Evolutionary conservation across 1,140 invertebrate genomes (phyloP), one percentile per base, ranked within the genome.

Genomic region (Acromyrmex heyeri): DNA sequence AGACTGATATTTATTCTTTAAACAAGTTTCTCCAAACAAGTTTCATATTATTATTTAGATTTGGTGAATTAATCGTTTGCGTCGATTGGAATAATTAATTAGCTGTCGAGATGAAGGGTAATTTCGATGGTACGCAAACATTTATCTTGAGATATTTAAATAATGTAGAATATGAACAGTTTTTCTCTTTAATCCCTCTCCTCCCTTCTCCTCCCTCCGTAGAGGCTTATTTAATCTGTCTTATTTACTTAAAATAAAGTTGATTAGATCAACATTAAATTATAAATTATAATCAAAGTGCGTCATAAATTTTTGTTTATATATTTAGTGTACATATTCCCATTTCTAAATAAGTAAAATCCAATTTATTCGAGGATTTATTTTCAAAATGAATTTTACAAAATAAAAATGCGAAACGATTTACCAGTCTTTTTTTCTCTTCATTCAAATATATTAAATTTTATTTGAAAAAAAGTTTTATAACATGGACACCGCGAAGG

Each of bases 21-120:
- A 72, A 38, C 18, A 59, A 72, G 34, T 44, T 82, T 61, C 18
- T 34, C 5, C 5, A 34, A 34, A 34, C 1, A 48, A 72, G 70
- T 72, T 12, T 82, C 21, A 12, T 12, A 12, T 34, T 24, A 59
- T 38, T 82, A 8, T 16, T n/a, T n/a, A n/a, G 12, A 72, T 82
- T 72, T 24, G 67, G 67, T 34, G 53, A 53, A 81, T 82, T 82
- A 82, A 82, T 82, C 34, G 21, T 18, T 72, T 24, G 16, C 24
- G 34, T 18, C 24, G 18, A 48, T 24, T 14, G 24, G 34, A 82
- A 72, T 82, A 82, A 82, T 82, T 72, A 82, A 82, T 82, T 48
- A 48, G 16, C 55, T 72, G 65, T 72, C 65, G 53, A 72, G 6
- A 72, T 18, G 3, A 3, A 48, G 67, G 2, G 21, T 59, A 24